These are phyloP conservation scores for Euspilapteryx auroguttella DNA, from an alignment of 2,888 invertebrate genomes.

Conservation along the genomic window DNA sequence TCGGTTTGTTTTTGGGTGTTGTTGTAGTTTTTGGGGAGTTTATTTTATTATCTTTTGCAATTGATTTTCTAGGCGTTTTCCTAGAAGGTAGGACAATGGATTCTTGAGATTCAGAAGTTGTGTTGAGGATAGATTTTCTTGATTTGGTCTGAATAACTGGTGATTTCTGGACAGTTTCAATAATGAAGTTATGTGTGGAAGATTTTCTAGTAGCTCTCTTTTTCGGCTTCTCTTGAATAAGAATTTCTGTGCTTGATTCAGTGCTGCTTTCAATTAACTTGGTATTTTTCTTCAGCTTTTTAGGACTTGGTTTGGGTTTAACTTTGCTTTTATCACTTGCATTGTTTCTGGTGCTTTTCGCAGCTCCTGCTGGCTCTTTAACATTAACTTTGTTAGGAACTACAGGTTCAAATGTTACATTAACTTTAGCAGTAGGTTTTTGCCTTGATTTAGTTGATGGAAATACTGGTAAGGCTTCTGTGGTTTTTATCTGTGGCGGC, in stretches of 20 bases:
- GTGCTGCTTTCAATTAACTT: background rate
- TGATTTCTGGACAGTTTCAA: background rate
- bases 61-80: conserved; percentile 12
- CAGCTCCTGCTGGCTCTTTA: background rate
- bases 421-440: conserved; percentile 13
- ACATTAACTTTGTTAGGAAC: conserved; percentile 8
- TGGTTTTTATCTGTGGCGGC: conserved; percentile 31
- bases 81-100: conserved; percentile 5
- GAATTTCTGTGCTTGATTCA: background rate
- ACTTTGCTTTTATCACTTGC: background rate
- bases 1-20: conserved; percentile 19
- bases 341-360: background rate
- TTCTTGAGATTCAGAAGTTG: conserved; percentile 12
- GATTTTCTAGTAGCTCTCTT: background rate
- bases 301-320: conserved; percentile 1
- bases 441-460: conserved; percentile 12
- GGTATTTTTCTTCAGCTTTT: conserved; percentile 1
- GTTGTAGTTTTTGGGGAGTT: background rate
- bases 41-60: conserved; percentile 4
- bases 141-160: conserved; percentile 3
- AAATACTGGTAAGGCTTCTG: conserved; percentile 10
- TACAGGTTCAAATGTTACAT: conserved; percentile 17
- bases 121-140: too few relatives aligned
- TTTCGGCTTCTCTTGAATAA: background rate
- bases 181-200: background rate